Evolutionary conservation across 2,888 invertebrate genomes (phyloP).

Genomic region (Acleris laterana): DNA sequence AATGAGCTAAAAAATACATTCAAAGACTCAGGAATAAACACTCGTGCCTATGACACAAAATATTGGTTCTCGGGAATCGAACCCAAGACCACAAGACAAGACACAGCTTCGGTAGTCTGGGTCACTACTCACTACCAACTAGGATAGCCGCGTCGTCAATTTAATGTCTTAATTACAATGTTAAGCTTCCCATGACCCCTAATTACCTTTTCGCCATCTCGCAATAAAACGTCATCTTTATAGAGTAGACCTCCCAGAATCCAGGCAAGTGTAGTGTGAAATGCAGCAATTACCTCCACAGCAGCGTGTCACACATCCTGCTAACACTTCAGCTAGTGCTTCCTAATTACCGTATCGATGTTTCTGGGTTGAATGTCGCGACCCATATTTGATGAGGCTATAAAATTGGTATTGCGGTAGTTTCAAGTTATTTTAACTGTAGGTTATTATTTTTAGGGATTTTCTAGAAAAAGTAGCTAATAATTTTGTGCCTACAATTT

Average conservation of each 20-base stretch:
- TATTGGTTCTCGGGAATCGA: too few relatives aligned
- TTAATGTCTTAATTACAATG: neutral
- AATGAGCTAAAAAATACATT: too few relatives aligned
- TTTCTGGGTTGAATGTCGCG: slow-evolving; percentile 2
- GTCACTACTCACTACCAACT: too few relatives aligned
- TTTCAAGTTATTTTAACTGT: too few relatives aligned
- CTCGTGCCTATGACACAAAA: too few relatives aligned
- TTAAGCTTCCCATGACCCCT: neutral
- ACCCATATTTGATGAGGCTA: neutral
- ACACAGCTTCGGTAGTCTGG: too few relatives aligned
- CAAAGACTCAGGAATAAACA: too few relatives aligned
- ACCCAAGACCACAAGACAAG: too few relatives aligned
- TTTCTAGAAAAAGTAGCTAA: too few relatives aligned
- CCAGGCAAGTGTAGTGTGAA: slow-evolving; percentile 49
- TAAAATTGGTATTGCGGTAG: neutral
- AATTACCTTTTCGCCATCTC: neutral
- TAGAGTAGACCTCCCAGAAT: slow-evolving; percentile 19
- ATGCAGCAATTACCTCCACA: slow-evolving; percentile 78
- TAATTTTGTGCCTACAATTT: too few relatives aligned
- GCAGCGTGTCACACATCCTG: slow-evolving; percentile 70
- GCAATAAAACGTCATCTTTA: slow-evolving; percentile 4
- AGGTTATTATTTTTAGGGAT: too few relatives aligned
- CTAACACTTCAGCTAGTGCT: slow-evolving; percentile 59
- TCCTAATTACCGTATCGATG: slow-evolving; percentile 11
- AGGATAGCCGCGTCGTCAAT: too few relatives aligned